phyloP scores from a whole-genome alignment of 1,140 invertebrate species.

The Solenopsis fugax region DNA sequence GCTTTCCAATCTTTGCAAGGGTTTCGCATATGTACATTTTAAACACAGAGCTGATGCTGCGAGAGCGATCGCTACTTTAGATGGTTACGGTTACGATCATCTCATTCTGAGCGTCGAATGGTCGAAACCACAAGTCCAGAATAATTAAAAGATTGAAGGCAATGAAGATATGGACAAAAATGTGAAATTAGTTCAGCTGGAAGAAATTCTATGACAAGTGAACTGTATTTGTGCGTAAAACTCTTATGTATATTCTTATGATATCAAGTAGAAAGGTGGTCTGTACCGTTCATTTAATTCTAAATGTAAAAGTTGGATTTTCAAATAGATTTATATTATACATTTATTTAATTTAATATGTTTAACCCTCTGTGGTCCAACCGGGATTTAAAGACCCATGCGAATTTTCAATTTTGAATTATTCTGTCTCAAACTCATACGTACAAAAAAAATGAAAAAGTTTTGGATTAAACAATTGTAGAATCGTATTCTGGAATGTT shows the following conservation, averaged over 20 bases:
- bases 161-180: not conserved
- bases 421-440: no score
- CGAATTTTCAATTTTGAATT: no score
- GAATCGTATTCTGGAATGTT: no score
- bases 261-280: not conserved
- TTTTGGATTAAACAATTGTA: no score
- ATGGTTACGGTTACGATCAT: slow-evolving; percentile 99
- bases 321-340: not conserved
- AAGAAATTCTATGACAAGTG: slow-evolving; percentile 1
- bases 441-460: no score
- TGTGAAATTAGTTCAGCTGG: not conserved
- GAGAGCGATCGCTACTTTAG: slow-evolving; percentile 95
- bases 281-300: slow-evolving; percentile 19
- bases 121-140: slow-evolving; percentile 94
- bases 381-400: no score
- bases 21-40: slow-evolving; percentile 99
- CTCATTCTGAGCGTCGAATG: slow-evolving; percentile 99
- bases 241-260: not conserved
- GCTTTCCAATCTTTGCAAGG: slow-evolving; percentile 93
- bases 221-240: not conserved
- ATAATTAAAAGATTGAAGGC: slow-evolving; percentile 76
- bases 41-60: slow-evolving; percentile 96
- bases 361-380: not conserved
- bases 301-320: slow-evolving; percentile 6
- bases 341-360: not conserved